phyloP scores from a whole-genome alignment of 2,113 vertebrate genomes.

The Pteropus alecto region DNA sequence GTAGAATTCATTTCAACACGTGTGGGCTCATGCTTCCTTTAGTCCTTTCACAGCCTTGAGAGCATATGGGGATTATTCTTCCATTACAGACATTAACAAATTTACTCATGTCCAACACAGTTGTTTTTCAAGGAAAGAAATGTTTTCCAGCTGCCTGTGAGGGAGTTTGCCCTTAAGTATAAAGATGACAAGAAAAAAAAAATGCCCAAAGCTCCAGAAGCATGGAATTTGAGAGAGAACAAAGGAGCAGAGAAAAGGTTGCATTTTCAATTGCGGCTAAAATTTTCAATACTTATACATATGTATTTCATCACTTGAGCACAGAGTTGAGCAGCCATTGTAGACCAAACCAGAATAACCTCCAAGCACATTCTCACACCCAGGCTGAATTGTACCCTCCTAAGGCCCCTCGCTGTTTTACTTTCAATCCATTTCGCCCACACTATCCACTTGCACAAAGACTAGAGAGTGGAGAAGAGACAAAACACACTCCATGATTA shows the following conservation, averaged over 20 bases:
- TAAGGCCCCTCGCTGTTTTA: background rate
- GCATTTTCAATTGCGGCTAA: background rate
- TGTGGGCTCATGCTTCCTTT: background rate
- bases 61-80: background rate
- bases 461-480: background rate
- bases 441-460: background rate
- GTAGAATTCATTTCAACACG: background rate
- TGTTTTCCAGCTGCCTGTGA: background rate
- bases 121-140: slow-evolving; percentile 26
- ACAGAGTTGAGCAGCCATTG: background rate
- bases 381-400: background rate
- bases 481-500: background rate
- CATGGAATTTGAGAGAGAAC: background rate
- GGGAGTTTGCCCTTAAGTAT: background rate
- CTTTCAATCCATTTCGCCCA: background rate
- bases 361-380: background rate
- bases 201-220: background rate
- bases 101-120: background rate
- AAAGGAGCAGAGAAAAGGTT: background rate
- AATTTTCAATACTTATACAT: background rate
- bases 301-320: background rate
- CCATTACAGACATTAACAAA: background rate
- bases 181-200: background rate
- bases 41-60: background rate
- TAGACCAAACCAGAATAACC: background rate